Base-by-base conservation (phyloP, 2,113 vertebrate species). In the Anolis sagrei region DNA sequence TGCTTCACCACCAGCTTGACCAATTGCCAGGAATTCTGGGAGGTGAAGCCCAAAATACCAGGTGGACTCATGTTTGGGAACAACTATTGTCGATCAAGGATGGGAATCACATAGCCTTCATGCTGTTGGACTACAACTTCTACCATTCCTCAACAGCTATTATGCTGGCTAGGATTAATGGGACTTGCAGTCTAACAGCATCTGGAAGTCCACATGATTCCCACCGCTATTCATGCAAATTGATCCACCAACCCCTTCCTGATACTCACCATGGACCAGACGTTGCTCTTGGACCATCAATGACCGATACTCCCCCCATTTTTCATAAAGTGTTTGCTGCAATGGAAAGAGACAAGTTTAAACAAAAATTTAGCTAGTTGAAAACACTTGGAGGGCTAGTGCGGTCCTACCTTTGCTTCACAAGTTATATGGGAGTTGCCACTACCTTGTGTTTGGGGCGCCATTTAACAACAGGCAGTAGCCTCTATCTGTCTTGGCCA, bases 291-390 rank as follows among this genome's bases (percentile, higher is more conserved):
- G 98, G 83, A 98, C 97, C 97, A 98, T 98, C 54, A 99, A 91
- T 0, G 97, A 98, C 36, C 98, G 96, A 88, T 98, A 99, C 79
- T 99, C 98, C 1, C 98, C 98, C 98, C 98, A 99, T 89, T 99
- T 99, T 95, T 99, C 98, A 25, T 98, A 97, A 5, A 99, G 96
- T 0, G 97, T 98, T 99, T 99, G 98, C 98, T 99, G 92, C 1
- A 93, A 92, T 90, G 81, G 70, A 34, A 79, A 11, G 21, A 44
- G 14, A 39, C 51, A 16, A 3, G 13, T 89, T 58, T 68, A 91
- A 68, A 16, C 44, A 25, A 14, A 21, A 36, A 61, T 4, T 16
- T 18, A 18, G 54, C 14, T 13, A 58, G 11, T 16, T 58, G 54
- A 58, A 58, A 58, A 58, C 18, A 58, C 14, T 4, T 58, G 54